phyloP scores from a whole-genome alignment of 2,888 invertebrate genomes.

The Brachyptera putata region DNA sequence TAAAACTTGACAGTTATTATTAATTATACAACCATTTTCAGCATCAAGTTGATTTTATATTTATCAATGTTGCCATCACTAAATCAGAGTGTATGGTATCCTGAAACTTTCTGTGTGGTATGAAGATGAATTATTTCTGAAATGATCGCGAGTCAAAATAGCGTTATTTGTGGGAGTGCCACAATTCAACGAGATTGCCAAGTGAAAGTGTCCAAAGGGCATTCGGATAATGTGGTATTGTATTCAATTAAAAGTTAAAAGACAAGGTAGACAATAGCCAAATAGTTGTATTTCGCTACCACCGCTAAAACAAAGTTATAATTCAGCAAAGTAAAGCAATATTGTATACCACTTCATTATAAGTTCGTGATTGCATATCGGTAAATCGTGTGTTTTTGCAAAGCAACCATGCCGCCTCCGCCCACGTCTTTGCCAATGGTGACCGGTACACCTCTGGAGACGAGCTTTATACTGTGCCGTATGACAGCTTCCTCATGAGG shows the following conservation, averaged over 20 bases:
- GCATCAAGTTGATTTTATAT: slow-evolving; percentile 2
- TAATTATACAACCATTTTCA: slow-evolving; percentile 14
- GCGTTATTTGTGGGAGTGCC: too few relatives aligned
- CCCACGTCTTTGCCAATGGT: too few relatives aligned
- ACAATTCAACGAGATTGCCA: neutral
- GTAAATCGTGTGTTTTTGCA: neutral
- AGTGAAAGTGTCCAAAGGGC: neutral
- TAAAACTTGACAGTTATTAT: slow-evolving; percentile 6
- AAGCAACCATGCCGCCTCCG: neutral
- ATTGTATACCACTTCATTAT: neutral
- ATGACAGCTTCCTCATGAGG: neutral
- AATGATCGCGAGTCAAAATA: slow-evolving; percentile 32
- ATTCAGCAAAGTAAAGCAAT: neutral
- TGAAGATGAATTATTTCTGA: neutral
- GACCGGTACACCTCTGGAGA: neutral
- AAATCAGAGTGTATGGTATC: neutral
- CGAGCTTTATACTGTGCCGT: neutral
- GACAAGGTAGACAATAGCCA: neutral
- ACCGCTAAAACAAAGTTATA: neutral
- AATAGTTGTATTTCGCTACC: neutral
- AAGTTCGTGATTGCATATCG: neutral
- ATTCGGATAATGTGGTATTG: neutral
- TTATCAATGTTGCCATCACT: slow-evolving; percentile 9
- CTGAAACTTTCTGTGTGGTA: neutral
- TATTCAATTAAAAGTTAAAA: neutral